These are phyloP conservation scores for Mesoclemmys tuberculata DNA, from an alignment of 2,113 vertebrate genomes.

Conservation along the genomic window DNA sequence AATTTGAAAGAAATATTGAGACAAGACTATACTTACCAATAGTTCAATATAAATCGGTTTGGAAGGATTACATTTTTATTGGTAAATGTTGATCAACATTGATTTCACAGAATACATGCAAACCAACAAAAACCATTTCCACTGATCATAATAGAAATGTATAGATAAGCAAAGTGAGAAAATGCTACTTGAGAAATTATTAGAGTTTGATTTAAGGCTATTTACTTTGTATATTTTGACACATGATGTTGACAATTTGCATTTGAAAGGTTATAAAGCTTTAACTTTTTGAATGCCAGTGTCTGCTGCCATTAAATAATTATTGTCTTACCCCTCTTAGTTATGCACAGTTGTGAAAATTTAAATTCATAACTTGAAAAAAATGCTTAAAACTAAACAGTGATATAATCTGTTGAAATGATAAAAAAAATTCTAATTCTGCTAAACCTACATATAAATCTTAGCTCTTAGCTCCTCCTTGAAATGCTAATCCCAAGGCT, in stretches of 20 bases:
- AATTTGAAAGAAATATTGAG: constrained; percentile 23
- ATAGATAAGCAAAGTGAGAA: too few relatives aligned
- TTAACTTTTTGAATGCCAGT: not conserved
- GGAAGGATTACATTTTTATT: too few relatives aligned
- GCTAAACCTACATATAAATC: not conserved
- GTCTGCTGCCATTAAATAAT: not conserved
- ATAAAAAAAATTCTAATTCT: too few relatives aligned
- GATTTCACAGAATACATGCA: too few relatives aligned
- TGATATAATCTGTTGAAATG: not conserved
- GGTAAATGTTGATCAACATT: too few relatives aligned
- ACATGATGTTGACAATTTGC: not conserved
- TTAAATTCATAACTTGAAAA: not conserved
- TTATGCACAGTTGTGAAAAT: not conserved
- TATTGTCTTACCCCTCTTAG: not conserved
- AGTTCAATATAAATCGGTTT: not conserved
- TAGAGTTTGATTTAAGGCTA: too few relatives aligned
- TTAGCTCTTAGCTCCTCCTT: not conserved
- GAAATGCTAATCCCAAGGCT: not conserved
- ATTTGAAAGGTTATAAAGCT: not conserved
- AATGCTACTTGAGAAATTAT: too few relatives aligned
- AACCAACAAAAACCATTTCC: too few relatives aligned
- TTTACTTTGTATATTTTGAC: too few relatives aligned
- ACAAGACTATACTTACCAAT: not conserved
- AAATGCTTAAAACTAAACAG: not conserved
- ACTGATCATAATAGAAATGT: too few relatives aligned